Conservation (phyloP, 2,888 invertebrate species). For the Thereva unica region DNA sequence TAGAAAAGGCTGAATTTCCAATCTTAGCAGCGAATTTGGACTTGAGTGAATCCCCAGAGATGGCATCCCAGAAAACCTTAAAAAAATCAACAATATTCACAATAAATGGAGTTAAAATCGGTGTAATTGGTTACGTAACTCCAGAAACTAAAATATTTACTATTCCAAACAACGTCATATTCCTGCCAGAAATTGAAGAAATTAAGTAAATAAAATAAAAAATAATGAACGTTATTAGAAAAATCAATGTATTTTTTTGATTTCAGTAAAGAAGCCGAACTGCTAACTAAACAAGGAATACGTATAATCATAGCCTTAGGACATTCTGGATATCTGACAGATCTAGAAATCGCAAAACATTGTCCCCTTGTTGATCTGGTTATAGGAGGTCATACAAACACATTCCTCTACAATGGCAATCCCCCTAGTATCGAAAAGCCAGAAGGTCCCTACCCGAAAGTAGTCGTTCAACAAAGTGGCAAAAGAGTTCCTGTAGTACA, state of each 20-base stretch:
- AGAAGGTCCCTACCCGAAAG: slow-evolving; percentile 77
- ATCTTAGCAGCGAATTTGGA: slow-evolving; percentile 79
- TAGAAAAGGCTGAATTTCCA: slow-evolving; percentile 71
- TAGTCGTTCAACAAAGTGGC: slow-evolving; percentile 71
- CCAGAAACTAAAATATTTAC: slow-evolving; percentile 73
- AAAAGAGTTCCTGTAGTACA: slow-evolving; percentile 82
- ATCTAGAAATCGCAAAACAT: slow-evolving; percentile 74
- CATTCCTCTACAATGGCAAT: slow-evolving; percentile 80
- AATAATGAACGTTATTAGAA: no score
- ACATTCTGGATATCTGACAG: slow-evolving; percentile 81
- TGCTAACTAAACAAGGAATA: slow-evolving; percentile 67
- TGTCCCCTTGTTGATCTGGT: slow-evolving; percentile 83
- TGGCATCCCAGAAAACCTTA: slow-evolving; percentile 60
- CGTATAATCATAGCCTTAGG: slow-evolving; percentile 86
- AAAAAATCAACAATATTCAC: slow-evolving; percentile 68
- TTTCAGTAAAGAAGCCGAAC: slow-evolving; percentile 64
- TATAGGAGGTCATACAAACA: slow-evolving; percentile 89
- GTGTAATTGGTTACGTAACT: slow-evolving; percentile 85
- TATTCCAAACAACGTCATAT: slow-evolving; percentile 62
- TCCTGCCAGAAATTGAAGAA: slow-evolving; percentile 70
- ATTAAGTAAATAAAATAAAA: slow-evolving; percentile 59
- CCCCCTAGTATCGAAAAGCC: slow-evolving; percentile 71
- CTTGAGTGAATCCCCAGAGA: slow-evolving; percentile 65
- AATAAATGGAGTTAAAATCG: slow-evolving; percentile 70
- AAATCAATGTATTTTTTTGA: no score